Percentiles rank a stretch among this genome's conserved stretches.
These are phyloP conservation scores for Neopelma chrysocephalum DNA, from an alignment of 2,797 vertebrate species.

Conservation along the genomic window DNA sequence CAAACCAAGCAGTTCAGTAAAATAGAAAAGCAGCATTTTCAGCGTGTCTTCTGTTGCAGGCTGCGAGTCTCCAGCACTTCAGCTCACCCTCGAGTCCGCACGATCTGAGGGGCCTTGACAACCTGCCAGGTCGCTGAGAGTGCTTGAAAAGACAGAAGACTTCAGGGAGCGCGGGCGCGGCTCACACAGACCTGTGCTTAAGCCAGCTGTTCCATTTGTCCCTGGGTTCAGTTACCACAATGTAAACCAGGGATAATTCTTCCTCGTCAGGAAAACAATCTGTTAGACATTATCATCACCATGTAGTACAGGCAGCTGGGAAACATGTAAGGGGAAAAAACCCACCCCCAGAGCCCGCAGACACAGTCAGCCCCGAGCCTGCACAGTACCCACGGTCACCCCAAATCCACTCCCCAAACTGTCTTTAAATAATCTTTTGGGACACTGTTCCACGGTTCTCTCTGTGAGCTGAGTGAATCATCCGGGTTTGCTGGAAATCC, in stretches of 20 bases:
- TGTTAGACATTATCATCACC: not conserved
- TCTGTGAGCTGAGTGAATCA: slow-evolving; percentile 21
- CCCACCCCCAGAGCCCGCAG: not conserved
- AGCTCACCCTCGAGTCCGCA: not conserved
- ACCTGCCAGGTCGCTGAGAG: not conserved
- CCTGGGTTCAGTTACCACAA: not conserved
- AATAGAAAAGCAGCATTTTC: not conserved
- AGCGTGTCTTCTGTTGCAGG: not conserved
- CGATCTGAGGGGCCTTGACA: not conserved
- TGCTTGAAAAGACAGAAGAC: not conserved
- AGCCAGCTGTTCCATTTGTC: not conserved
- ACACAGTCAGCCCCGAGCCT: not conserved
- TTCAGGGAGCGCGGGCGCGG: rapidly evolving
- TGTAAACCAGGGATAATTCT: not conserved
- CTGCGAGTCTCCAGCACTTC: not conserved
- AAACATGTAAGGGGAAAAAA: not conserved
- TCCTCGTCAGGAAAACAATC: not conserved
- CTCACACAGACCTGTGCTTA: not conserved
- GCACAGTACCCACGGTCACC: not conserved
- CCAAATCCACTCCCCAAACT: not conserved
- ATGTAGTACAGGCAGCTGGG: not conserved
- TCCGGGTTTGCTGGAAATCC: not conserved
- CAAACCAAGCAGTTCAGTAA: not conserved
- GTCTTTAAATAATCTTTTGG: not conserved
- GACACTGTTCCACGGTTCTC: not conserved